Conservation (phyloP, 2,888 invertebrate species). For the Noctua janthina region DNA sequence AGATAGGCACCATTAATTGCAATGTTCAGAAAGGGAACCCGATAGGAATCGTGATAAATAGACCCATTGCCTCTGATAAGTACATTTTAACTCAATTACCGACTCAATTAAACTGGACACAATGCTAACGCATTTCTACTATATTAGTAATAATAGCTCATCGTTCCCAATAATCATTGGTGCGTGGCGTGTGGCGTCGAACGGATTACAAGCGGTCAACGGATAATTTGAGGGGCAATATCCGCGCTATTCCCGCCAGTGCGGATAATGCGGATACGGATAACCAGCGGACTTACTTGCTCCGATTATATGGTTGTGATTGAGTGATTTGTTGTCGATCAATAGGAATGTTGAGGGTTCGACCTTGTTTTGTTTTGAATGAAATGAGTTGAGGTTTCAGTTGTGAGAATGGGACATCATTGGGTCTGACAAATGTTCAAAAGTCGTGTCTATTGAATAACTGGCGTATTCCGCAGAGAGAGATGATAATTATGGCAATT, state of each 20-base stretch:
- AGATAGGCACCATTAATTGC: conserved; percentile 9
- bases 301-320: conserved; percentile 69
- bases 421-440: not conserved
- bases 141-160: conserved; percentile 63
- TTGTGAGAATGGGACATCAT: not conserved
- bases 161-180: conserved; percentile 69
- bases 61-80: conserved; percentile 22
- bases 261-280: conserved; percentile 73
- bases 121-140: conserved; percentile 54
- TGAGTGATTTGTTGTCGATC: conserved; percentile 63
- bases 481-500: not conserved
- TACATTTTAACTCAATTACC: conserved; percentile 50
- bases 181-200: conserved; percentile 72
- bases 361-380: conserved; percentile 41
- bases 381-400: not conserved
- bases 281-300: conserved; percentile 71
- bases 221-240: conserved; percentile 81
- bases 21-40: conserved; percentile 14
- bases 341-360: conserved; percentile 49
- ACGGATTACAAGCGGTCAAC: conserved; percentile 80
- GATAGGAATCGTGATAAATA: conserved; percentile 22
- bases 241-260: conserved; percentile 69
- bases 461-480: too few relatives aligned
- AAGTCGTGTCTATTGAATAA: not conserved
- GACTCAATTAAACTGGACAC: conserved; percentile 53